Evolutionary conservation across 2,888 invertebrate species (phyloP), one percentile per base, ranked within the genome.

Genomic region (Margaritifera margaritifera): DNA sequence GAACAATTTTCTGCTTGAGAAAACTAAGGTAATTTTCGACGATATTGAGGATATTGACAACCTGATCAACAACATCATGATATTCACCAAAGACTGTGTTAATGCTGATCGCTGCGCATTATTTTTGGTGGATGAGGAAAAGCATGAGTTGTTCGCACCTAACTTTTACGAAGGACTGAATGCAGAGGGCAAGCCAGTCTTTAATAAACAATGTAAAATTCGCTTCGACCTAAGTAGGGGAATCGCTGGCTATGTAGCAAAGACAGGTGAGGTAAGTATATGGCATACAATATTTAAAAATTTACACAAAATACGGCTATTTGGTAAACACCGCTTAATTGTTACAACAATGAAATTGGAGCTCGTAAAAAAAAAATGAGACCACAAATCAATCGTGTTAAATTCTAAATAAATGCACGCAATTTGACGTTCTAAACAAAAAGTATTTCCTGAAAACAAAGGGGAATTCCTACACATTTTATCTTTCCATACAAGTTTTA

Each of bases 191-290:
- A 72, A 75, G 31, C 77, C 82, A 15, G 63, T 81, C 5, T 82
- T 82, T 69, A 75, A 68, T 20, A 83, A 80, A 64, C 80, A 72
- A 62, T 78, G 71, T 25, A 74, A 74, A 59, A 79, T 78, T 66
- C 79, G 86, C 55, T 84, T 84, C 64, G 69, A 81, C 5, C 65
- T 69, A 20, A 70, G 75, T n/a, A 73, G 70, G 54, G 86, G 86
- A 4, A 83, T 86, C 11, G 85, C 84, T 20, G 85, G 86, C 58
- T 74, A 80, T 71, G 86, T 85, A 5, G 84, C 84, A 1, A 73
- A 67, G 31, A 83, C 83, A 19, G 81, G 78, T 18, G 74, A 82
- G 72, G 78, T 82, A 50, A 66, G 60, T 24, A n/a, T 65, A 22
- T 31, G 27, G 27, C 20, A 20, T 6, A n/a, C 11, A 20, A 42